These are phyloP conservation scores for Eupleurogrammus muticus DNA, from an alignment of 2,797 vertebrate species.

Conservation along the genomic window DNA sequence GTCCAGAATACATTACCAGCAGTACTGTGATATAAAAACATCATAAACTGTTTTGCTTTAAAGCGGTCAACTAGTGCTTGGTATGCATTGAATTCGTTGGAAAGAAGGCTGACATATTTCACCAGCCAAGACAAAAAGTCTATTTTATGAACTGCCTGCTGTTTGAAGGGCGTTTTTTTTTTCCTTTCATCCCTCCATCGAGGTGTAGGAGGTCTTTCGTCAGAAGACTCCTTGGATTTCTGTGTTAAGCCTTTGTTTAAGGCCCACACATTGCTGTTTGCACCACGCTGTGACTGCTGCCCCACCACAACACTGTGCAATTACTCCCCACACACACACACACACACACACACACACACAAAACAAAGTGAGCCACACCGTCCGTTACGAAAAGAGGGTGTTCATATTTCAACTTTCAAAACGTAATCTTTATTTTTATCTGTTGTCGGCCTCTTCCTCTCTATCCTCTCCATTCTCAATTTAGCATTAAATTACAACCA, in stretches of 20 bases:
- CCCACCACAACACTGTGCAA: background rate
- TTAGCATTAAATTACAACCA: background rate
- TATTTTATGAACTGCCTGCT: background rate
- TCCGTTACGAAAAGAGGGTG: background rate
- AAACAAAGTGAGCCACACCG: slow-evolving; percentile 18
- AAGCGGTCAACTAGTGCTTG: background rate
- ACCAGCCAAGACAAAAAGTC: background rate
- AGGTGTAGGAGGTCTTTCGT: background rate
- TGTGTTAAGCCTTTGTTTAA: background rate
- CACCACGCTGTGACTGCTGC: slow-evolving; percentile 26
- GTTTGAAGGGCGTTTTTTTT: background rate
- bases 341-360: too few species aligned
- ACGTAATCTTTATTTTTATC: too few species aligned
- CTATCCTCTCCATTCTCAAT: background rate
- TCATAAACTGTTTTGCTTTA: slow-evolving; percentile 13
- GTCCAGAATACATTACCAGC: background rate
- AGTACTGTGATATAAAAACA: background rate
- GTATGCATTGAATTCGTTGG: slow-evolving; percentile 3
- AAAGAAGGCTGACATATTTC: slow-evolving; percentile 3
- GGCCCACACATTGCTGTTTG: slow-evolving; percentile 12
- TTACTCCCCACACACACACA: slow-evolving; percentile 26
- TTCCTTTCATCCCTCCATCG: background rate
- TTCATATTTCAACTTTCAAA: background rate
- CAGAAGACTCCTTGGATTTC: slow-evolving; percentile 15
- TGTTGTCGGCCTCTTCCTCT: background rate